These are phyloP conservation scores for Colistium nudipinnis DNA, from an alignment of 2,113 vertebrate species.

Conservation along the genomic window DNA sequence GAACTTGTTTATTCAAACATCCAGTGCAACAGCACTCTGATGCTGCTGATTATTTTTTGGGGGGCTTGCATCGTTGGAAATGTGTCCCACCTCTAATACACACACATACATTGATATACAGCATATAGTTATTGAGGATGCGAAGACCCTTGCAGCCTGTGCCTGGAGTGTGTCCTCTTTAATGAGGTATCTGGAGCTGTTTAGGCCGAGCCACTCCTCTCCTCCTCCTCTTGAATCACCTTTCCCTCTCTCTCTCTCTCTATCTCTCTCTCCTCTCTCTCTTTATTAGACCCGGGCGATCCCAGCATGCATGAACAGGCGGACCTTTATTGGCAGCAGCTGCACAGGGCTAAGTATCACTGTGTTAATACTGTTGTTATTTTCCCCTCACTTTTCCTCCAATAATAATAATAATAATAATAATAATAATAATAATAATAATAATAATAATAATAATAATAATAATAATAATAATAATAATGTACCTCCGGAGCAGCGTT, in stretches of 20 bases:
- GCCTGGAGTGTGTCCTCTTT: neutral
- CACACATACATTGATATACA: too few species aligned
- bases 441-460: too few species aligned
- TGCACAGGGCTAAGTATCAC: conserved; percentile 13
- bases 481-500: neutral
- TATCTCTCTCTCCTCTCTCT: neutral
- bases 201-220: neutral
- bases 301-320: conserved; percentile 1
- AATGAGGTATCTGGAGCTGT: neutral
- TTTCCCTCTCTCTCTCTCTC: neutral
- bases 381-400: conserved; percentile 19
- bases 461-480: too few species aligned
- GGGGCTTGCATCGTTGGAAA: too few species aligned
- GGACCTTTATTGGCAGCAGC: conserved; percentile 24
- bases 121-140: too few species aligned
- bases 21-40: too few species aligned
- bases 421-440: too few species aligned
- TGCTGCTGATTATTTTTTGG: too few species aligned
- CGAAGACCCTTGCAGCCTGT: neutral
- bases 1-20: too few species aligned
- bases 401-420: too few species aligned
- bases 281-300: conserved; percentile 3
- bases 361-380: conserved; percentile 18
- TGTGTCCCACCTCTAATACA: too few species aligned
- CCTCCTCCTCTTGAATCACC: neutral